A percentile compares a stretch with the other conserved stretches of the same genome.
Evolutionary conservation across 2,888 invertebrate genomes (phyloP).

Genomic region (Nipponacmea schrenckii): DNA sequence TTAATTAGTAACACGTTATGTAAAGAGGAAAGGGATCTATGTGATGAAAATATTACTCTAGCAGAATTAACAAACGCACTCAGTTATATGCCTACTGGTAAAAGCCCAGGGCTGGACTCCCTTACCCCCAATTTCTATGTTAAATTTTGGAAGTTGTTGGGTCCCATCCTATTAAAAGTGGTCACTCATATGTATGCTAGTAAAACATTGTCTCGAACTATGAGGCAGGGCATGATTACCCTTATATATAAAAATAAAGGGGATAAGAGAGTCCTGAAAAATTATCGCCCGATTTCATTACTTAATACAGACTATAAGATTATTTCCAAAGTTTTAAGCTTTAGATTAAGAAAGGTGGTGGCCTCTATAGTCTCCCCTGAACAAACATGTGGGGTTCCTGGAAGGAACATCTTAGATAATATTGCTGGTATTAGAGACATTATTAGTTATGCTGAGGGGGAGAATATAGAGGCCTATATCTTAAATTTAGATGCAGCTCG

Average conservation of each 20-base stretch:
- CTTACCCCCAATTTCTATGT: no score
- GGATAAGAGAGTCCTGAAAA: not conserved
- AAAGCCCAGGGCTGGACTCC: no score
- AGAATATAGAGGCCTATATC: slow-evolving; percentile 30
- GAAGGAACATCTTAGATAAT: slow-evolving; percentile 39
- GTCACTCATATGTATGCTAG: no score
- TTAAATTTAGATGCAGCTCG: slow-evolving; percentile 41
- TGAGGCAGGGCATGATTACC: no score
- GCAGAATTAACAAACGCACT: no score
- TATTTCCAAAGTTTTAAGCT: not conserved
- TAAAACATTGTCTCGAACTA: not conserved
- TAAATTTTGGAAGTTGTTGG: no score
- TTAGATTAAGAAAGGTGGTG: slow-evolving; percentile 28
- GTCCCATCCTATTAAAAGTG: no score
- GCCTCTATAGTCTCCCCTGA: slow-evolving; percentile 28
- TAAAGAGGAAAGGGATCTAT: no score
- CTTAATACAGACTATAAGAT: not conserved
- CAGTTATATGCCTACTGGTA: no score
- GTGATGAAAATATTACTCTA: no score
- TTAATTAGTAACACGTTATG: no score
- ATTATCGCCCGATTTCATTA: not conserved
- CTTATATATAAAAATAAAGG: not conserved
- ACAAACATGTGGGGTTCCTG: slow-evolving; percentile 39
- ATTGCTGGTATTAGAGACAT: slow-evolving; percentile 33
- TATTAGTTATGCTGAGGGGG: slow-evolving; percentile 34